Base-by-base conservation (phyloP, 1,140 invertebrate genomes). In the Brachionus rubens region DNA sequence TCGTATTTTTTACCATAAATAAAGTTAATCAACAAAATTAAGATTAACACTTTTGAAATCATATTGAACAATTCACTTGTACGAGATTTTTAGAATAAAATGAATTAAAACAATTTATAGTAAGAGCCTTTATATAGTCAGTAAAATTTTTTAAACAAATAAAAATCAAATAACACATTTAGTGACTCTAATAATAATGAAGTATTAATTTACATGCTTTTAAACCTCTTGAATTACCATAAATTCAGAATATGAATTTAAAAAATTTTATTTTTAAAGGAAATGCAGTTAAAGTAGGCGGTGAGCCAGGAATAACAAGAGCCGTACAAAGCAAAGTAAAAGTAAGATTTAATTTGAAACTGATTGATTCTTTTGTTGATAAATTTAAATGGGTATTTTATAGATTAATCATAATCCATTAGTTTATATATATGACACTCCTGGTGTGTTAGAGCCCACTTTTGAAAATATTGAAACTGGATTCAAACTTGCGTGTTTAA, bases 401-500 rank as follows among this genome's bases (percentile, higher is more conserved):
- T 10, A 65, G 48, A 33, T 76, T 5, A 46, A 40, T 30, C 48
- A 46, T 4, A 41, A 47, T 33, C 76, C 76, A 26, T 28, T 43
- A 24, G 24, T 77, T 10, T 77, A 26, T 43, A 33, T 77, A 2
- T 48, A 40, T 43, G 76, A 77, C 33, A 52, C 76, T 19, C 76
- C 76, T n/a, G 76, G 76, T 14, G 36, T 77, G 14, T 41, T 77
- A 14, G 62, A 67, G n/a, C 76, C 76, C 5, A 59, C 7, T 16
- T 52, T 77, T 52, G 56, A 62, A 26, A 48, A 65, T 10, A 65
- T 76, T 1, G 75, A 65, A 62, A 52, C 48, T n/a, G 75, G 43
- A 9, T 76, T 62, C 14, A 76, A 76, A 41, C 52, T 76, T 10
- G 41, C 75, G 14, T 72, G 68, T 50, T 48, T 72, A 30, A 72